A percentile compares a stretch with the other conserved stretches of the same genome.
phyloP scores from a whole-genome alignment of 2,797 vertebrate species.

The Poeciliopsis presidionis region DNA sequence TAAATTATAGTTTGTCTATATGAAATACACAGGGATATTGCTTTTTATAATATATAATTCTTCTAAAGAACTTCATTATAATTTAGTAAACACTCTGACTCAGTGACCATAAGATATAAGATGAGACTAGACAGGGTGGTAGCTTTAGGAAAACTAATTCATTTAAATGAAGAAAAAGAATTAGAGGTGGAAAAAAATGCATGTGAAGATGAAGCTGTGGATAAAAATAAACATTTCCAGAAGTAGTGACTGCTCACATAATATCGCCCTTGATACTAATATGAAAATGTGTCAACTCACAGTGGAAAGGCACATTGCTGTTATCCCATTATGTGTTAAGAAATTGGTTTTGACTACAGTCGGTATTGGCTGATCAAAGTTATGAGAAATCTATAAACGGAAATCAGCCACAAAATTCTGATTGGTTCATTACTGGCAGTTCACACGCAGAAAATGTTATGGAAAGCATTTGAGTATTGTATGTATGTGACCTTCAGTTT shows the following conservation, averaged over 20 bases:
- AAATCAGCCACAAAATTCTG: neutral
- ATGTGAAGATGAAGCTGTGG: neutral
- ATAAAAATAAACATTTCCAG: neutral
- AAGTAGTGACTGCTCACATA: neutral
- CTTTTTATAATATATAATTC: neutral
- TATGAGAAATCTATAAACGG: neutral
- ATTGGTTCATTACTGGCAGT: neutral
- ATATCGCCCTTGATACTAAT: neutral
- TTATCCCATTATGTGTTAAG: neutral
- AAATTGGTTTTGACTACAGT: neutral
- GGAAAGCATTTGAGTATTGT: conserved; percentile 9
- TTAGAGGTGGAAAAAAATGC: neutral
- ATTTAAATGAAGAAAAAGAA: neutral
- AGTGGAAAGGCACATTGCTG: neutral
- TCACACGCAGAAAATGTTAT: neutral
- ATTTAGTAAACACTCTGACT: neutral
- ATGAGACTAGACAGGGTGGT: neutral
- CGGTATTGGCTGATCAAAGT: neutral
- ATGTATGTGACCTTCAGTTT: conserved; percentile 61
- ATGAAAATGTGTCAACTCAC: neutral
- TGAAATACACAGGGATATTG: neutral
- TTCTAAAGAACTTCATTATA: neutral
- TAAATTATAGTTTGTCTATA: neutral
- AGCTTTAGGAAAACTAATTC: neutral
- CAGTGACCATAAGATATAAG: neutral